A percentile compares a stretch with the other conserved stretches of the same genome.
These are phyloP conservation scores for Ceuthmochares aereus DNA, from an alignment of 2,113 vertebrate species.

Conservation along the genomic window DNA sequence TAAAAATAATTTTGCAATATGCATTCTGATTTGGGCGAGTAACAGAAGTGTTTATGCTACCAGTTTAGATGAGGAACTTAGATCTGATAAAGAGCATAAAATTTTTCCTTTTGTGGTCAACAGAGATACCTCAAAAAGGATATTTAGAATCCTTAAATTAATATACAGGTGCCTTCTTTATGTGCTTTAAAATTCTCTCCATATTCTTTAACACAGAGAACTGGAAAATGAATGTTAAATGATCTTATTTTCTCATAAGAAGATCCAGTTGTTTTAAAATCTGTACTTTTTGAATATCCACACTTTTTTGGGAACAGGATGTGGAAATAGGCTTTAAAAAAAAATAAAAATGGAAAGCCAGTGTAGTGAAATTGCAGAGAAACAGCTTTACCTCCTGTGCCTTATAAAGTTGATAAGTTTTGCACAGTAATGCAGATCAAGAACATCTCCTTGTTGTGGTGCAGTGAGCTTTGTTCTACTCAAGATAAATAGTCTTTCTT, in stretches of 20 bases:
- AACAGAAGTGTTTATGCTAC: neutral
- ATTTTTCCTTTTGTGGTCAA: neutral
- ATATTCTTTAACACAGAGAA: neutral
- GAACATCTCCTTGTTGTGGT: neutral
- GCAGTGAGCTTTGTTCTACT: neutral
- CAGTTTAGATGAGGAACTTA: neutral
- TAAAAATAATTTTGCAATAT: neutral
- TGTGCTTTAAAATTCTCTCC: neutral
- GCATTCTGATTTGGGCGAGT: neutral
- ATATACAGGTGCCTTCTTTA: neutral
- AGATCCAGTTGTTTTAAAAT: neutral
- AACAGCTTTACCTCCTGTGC: neutral
- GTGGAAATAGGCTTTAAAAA: neutral
- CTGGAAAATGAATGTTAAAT: neutral
- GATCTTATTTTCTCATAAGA: neutral
- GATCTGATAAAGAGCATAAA: neutral
- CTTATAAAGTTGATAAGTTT: neutral
- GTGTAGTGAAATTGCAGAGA: neutral
- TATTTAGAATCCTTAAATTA: neutral
- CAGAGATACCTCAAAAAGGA: neutral
- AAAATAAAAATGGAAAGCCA: neutral
- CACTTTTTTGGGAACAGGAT: neutral
- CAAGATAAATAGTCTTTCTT: neutral
- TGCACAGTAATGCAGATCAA: neutral
- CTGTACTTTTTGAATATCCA: neutral